A percentile compares a stretch with the other conserved stretches of the same genome.
phyloP scores from a whole-genome alignment of 2,888 invertebrate genomes.

The Papilio gigon region DNA sequence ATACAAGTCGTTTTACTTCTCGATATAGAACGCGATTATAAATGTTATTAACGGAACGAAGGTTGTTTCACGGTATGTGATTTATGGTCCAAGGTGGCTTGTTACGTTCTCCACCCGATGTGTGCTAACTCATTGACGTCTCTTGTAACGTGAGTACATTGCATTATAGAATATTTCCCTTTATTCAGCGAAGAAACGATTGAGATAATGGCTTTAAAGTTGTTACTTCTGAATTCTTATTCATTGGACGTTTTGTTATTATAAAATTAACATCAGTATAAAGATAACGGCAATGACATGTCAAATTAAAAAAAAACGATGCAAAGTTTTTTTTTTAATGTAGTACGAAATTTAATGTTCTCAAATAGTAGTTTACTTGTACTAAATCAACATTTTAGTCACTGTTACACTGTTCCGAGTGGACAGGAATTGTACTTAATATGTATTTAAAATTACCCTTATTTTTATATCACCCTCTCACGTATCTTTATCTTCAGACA shows the following conservation, averaged over 20 bases:
- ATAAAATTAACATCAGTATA: neutral
- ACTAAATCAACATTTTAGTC: too few species aligned
- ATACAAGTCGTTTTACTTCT: slow-evolving; percentile 5
- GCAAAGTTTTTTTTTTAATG: too few species aligned
- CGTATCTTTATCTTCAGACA: too few species aligned
- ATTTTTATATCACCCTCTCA: too few species aligned
- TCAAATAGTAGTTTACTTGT: too few species aligned
- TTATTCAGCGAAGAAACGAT: neutral
- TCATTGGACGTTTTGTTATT: neutral
- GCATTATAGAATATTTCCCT: slow-evolving; percentile 14
- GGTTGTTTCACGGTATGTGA: slow-evolving; percentile 39
- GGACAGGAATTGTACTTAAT: too few species aligned
- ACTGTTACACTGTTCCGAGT: too few species aligned
- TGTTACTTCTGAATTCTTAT: too few species aligned
- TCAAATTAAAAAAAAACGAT: too few species aligned
- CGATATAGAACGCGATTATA: neutral
- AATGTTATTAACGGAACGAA: slow-evolving; percentile 25
- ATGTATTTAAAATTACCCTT: too few species aligned
- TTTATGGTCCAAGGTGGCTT: slow-evolving; percentile 41
- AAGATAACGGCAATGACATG: too few species aligned
- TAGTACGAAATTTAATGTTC: too few species aligned
- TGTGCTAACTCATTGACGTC: slow-evolving; percentile 22
- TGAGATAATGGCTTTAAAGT: neutral
- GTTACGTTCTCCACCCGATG: slow-evolving; percentile 10
- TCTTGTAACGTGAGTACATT: slow-evolving; percentile 21